Base-by-base conservation (phyloP, 2,113 vertebrate species). In the Atrichornis clamosus region DNA sequence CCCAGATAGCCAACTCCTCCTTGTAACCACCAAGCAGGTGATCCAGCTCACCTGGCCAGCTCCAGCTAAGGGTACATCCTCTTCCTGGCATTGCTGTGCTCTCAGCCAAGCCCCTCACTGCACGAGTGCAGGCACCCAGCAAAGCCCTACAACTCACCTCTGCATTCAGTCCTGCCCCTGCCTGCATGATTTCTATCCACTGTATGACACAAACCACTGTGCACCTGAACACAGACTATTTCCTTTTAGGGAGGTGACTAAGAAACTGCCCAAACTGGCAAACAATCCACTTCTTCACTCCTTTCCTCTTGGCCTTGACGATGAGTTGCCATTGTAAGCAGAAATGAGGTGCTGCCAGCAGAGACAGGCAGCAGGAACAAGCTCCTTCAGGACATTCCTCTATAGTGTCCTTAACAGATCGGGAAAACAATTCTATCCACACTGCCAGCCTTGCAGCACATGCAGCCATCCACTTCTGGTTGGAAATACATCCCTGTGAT, bases 131-230 rank as follows among this genome's bases (percentile, higher is more conserved):
- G 8, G 11, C 24, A 44, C 10, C n/a, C 64, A 49, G 35, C 44
- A 59, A 37, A 77, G 16, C 69, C 56, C 35, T 63, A 27, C 16
- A 59, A 2, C 50, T 41, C 3, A 0, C 8, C 46, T 67, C 55
- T 44, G 30, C 52, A 4, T 22, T 42, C 64, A 46, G 16, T 35
- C 27, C 59, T 19, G 2, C 1, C 2, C 15, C 44, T 1, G 0
- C 32, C 52, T 44, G n/a, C 24, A 22, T 2, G 2, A 37, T 37
- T 79, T 64, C 62, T 46, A 5, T 19, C 39, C 3, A 1, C 20
- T 87, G 5, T 8, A 53, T 4, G 21, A 59, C 35, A 75, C 59
- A 82, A 87, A 72, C 13, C 35, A 35, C 8, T 26, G 23, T 63
- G 30, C 55, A 42, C 56, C 42, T 37, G 28, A 53, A 21, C 10